Conservation (phyloP, 2,797 vertebrate genomes). For the Graptemys geographica region DNA sequence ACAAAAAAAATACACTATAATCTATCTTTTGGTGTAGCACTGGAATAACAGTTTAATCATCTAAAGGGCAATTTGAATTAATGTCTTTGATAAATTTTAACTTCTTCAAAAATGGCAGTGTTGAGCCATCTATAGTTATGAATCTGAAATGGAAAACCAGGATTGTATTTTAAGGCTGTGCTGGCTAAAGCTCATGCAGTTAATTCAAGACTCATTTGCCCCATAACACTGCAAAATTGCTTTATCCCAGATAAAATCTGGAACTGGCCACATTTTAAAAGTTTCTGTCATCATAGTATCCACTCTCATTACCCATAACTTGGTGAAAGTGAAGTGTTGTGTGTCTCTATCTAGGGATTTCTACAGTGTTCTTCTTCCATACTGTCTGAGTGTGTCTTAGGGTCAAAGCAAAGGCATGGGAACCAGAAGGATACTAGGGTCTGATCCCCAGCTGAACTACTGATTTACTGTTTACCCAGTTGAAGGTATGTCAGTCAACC, state of each 20-base stretch:
- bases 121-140: background rate
- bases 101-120: background rate
- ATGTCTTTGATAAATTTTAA: background rate
- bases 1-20: background rate
- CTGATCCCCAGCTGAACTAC: background rate
- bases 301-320: background rate
- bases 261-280: background rate
- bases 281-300: background rate
- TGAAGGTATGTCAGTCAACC: background rate
- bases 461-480: background rate
- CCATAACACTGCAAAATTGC: background rate
- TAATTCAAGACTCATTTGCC: background rate
- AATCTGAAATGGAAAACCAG: background rate
- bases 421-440: background rate
- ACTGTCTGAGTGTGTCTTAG: background rate
- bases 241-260: background rate
- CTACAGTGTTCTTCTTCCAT: background rate
- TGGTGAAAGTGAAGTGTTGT: background rate
- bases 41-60: background rate
- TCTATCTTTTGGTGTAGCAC: background rate
- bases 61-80: background rate
- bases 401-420: background rate
- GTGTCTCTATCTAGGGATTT: background rate
- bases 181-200: slow-evolving; percentile 5
- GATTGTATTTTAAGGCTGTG: background rate